Conservation (phyloP, 2,888 invertebrate species). For the Bimastos eiseni region DNA sequence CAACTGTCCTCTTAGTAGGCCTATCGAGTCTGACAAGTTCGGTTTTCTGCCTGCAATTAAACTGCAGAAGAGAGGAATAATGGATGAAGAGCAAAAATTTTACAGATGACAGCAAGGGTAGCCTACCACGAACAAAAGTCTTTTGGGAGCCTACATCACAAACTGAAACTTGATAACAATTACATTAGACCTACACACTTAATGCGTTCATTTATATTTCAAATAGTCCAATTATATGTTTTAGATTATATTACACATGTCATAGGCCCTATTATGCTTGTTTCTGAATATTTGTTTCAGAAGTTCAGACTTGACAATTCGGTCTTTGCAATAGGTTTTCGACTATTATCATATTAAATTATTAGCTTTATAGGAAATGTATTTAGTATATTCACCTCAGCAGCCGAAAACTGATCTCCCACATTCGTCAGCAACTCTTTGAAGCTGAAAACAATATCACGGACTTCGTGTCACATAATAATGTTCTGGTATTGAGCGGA, state of each 20-base stretch:
- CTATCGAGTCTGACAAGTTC: too few species aligned
- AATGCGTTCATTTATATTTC: too few species aligned
- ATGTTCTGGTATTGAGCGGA: background rate
- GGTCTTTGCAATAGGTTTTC: background rate
- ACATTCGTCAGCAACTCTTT: conserved; percentile 36
- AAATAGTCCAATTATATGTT: too few species aligned
- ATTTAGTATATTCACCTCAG: conserved; percentile 30
- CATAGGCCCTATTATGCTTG: background rate
- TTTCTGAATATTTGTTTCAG: background rate
- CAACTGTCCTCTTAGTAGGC: too few species aligned
- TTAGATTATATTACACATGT: background rate
- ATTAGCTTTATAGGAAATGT: background rate
- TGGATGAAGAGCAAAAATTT: too few species aligned
- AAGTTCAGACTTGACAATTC: background rate
- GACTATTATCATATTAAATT: background rate
- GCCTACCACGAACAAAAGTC: too few species aligned
- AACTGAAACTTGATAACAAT: too few species aligned
- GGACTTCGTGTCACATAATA: background rate
- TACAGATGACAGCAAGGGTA: too few species aligned
- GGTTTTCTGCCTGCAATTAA: too few species aligned
- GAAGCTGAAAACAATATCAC: conserved; percentile 23
- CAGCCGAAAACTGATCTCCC: conserved; percentile 35
- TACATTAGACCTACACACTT: too few species aligned
- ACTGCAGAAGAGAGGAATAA: too few species aligned
- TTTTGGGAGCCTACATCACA: too few species aligned